Evolutionary conservation across 2,113 vertebrate species (phyloP), one percentile per base, ranked within the genome.

Genomic region (Rhabdornis inornatus): DNA sequence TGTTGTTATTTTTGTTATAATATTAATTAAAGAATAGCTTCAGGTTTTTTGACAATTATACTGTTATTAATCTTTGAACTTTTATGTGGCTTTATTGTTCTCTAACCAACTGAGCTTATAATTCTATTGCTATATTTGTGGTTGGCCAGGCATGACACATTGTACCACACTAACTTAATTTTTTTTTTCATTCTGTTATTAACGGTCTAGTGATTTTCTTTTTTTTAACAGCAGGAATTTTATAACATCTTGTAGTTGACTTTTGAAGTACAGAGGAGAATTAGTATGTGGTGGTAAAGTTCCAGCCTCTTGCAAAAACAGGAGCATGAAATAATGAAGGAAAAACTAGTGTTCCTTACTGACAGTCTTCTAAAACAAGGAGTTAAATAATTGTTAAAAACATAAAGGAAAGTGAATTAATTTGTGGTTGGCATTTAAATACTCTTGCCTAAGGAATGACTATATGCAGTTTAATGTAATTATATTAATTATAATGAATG

Each of bases 51-150:
- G 53, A 70, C 90, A 96, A 96, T 96, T 91, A 90, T 85, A 87
- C 93, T 94, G 71, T 87, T 94, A 94, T 94, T 97, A 96, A 97
- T 96, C 86, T 96, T 91, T 76, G 65, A 94, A 88, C 77, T 95
- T 49, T 64, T 84, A 50, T 91, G 68, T 83, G 87, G 45, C 27
- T 96, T 97, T 97, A 82, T 94, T 97, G 47, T 91, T 89, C 63
- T 95, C 42, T 90, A 82, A 94, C 84, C 76, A 92, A 70, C 59
- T 74, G 84, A 97, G 90, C 85, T 91, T 97, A 33, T 94, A 95
- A 96, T 93, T 94, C 52, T 96, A 70, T 83, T 96, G 88, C 92
- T 69, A 6, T 94, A 77, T 89, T 44, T 44, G 90, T 95, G 83
- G 86, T 59, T 96, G 95, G 68, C 87, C 78, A 91, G 86, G 89